Base-by-base conservation (phyloP, 1,140 invertebrate genomes). In the Cotesia glomerata region DNA sequence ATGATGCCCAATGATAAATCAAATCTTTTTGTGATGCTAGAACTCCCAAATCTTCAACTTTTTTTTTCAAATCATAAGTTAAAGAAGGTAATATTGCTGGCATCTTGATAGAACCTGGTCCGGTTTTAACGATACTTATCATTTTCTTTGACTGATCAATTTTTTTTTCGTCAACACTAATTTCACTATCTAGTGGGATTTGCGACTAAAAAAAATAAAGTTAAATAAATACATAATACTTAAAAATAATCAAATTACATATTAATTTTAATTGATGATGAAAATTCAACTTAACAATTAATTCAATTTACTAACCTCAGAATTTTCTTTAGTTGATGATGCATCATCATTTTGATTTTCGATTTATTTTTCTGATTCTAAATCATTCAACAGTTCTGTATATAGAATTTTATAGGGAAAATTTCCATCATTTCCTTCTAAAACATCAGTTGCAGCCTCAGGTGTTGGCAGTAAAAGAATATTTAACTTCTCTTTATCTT, bases 31-130 rank as follows among this genome's bases (percentile, higher is more conserved):
- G 58, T 32, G 16, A 18, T 26, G 9, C 18, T 34, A 59, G 7
- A 16, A 59, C 26, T 34, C 58, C 58, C 9, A 11, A 18, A 11
- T 59, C 58, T 26, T 18, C 18, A 11, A 59, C 2, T 34, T 59
- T 59, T 26, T 59, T 59, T 34, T 18, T 16, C 26, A 59, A 59
- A 59, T 59, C 58, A 59, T 16, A 59, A 59, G 58, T 59, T 59
- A 59, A 59, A 26, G 58, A 18, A 16, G 58, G 58, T 34, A 59
- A 59, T 2, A 34, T 59, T 34, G 58, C 26, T 59, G 58, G 58
- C 9, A 26, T 26, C 18, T n/a, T n/a, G 5, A 59, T 59, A 26
- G 58, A 26, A 16, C 58, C 58, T 26, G 58, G 58, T 59, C 58
- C 58, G 26, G 58, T 59, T 2, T 54, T 59, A 34, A 59, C 8